Evolutionary conservation across 2,113 vertebrate species (phyloP).

Genomic region (Sphyrna mokarran): DNA sequence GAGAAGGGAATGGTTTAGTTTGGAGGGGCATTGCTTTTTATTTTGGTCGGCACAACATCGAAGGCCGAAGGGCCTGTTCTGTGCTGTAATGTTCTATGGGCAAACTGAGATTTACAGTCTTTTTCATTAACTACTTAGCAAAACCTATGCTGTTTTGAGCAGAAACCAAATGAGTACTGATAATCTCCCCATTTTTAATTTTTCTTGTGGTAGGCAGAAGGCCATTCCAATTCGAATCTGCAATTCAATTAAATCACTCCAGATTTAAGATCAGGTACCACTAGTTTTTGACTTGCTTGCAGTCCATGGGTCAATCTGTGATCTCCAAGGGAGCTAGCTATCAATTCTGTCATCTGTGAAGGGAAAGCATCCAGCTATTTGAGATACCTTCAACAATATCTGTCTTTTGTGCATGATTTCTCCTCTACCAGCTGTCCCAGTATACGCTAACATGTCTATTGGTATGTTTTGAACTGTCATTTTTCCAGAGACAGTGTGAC

Average conservation of each 20-base stretch:
- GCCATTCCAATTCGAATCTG: not conserved
- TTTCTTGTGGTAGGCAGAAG: not conserved
- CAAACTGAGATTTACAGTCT: not conserved
- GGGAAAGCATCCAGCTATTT: not conserved
- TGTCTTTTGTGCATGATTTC: not conserved
- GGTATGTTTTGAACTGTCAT: not conserved
- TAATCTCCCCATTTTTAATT: no score
- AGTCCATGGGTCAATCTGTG: not conserved
- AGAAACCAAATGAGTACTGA: not conserved
- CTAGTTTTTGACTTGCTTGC: not conserved
- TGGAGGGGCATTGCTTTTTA: no score
- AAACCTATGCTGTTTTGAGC: not conserved
- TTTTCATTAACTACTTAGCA: not conserved
- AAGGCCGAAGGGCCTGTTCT: no score
- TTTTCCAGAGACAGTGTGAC: not conserved
- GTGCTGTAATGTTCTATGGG: no score
- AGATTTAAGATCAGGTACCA: not conserved
- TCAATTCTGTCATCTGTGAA: not conserved
- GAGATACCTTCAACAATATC: not conserved
- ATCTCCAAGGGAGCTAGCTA: not conserved
- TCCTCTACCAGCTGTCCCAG: not conserved
- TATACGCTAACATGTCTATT: not conserved
- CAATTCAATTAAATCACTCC: not conserved
- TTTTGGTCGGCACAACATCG: no score
- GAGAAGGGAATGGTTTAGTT: no score